Percentiles rank a stretch among this genome's conserved stretches.
Conservation (phyloP, 2,113 vertebrate genomes). For the Gnathonemus longibarbis region DNA sequence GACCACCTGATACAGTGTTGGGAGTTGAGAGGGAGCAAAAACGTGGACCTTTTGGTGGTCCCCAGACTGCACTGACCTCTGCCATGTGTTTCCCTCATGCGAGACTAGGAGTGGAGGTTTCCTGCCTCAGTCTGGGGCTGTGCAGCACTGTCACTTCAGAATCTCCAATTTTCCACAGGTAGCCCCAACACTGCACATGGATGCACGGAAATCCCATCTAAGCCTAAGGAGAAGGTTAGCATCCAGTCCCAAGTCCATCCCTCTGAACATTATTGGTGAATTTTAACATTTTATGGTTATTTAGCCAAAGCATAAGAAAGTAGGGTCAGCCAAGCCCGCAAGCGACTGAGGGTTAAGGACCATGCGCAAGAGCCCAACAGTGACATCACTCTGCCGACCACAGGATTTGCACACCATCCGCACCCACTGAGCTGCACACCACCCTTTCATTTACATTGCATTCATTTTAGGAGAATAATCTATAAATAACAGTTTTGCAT, state of each 20-base stretch:
- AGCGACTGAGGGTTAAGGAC: neutral
- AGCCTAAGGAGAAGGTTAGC: slow-evolving; percentile 82
- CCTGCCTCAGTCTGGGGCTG: neutral
- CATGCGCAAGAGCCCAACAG: neutral
- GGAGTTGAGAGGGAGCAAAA: neutral
- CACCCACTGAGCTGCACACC: neutral
- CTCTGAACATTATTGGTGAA: neutral
- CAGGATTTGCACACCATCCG: neutral
- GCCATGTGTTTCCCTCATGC: neutral
- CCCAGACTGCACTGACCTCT: neutral
- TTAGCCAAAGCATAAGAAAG: neutral
- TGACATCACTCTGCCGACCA: neutral
- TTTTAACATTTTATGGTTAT: neutral
- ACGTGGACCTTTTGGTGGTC: neutral
- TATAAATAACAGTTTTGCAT: neutral
- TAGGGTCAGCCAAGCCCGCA: neutral
- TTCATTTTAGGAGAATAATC: neutral
- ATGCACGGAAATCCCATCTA: slow-evolving; percentile 54
- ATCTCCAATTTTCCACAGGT: neutral
- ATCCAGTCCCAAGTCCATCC: neutral
- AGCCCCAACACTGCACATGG: slow-evolving; percentile 41
- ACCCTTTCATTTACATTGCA: neutral
- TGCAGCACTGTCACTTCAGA: neutral
- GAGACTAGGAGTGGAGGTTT: neutral
- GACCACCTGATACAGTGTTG: no score